phyloP scores from a whole-genome alignment of 2,113 vertebrate species.

The Delphinus delphis region DNA sequence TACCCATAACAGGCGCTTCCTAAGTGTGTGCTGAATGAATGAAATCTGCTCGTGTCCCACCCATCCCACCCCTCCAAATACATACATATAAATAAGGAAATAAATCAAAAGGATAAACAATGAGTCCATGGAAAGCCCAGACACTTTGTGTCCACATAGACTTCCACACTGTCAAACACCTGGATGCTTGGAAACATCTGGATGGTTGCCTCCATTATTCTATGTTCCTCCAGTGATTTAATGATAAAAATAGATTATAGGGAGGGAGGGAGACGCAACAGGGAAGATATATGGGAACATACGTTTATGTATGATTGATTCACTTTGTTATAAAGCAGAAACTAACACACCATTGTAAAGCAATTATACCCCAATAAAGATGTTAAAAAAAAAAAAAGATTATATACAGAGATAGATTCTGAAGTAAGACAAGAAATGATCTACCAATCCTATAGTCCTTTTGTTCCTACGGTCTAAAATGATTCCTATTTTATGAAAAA shows the following conservation, averaged over 20 bases:
- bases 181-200: constrained; percentile 14
- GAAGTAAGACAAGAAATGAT: neutral
- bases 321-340: too few species aligned
- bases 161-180: neutral
- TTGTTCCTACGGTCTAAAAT: neutral
- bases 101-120: neutral
- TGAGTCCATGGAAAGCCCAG: neutral
- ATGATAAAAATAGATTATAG: neutral
- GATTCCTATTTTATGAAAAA: neutral
- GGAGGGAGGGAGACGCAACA: too few species aligned
- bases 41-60: neutral
- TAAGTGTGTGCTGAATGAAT: neutral
- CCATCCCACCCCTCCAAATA: neutral
- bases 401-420: neutral
- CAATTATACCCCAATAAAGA: too few species aligned
- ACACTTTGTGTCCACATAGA: neutral
- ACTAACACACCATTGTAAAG: too few species aligned
- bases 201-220: neutral
- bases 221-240: neutral
- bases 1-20: neutral
- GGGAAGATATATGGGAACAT: too few species aligned
- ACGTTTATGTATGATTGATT: too few species aligned
- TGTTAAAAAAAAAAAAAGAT: neutral
- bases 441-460: neutral
- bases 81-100: neutral